Evolutionary conservation across 2,888 invertebrate species (phyloP), one percentile per base, ranked within the genome.

Genomic region (Platerodrilus igneus): DNA sequence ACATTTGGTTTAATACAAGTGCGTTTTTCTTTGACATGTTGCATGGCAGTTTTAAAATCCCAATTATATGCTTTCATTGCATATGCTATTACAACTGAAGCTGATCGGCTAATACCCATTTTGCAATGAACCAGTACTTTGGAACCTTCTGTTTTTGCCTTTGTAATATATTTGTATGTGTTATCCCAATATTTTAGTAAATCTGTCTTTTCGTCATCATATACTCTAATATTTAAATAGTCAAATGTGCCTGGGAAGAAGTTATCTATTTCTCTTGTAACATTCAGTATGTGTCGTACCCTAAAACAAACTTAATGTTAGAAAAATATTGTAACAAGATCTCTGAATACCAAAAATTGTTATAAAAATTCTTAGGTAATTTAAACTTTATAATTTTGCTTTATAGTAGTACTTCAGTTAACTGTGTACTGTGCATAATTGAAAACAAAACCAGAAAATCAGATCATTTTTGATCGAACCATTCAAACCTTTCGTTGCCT

Each of bases 51-150:
- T 45, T 86, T 80, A 59, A 95, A 86, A 59, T 89, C 84, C 93
- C 92, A 93, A 63, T 89, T 87, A 69, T 87, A 88, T 11, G 93
- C 92, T 70, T 97, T 97, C 97, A 99, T 99, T 14, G 93, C 90
- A 71, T 93, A 96, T 0, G 96, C 96, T 59, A 96, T 93, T 15
- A 96, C 97, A 15, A 96, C 96, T 2, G 95, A 95, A 3, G 97
- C 96, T 14, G 97, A 97, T 50, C 97, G 77, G 67, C 95, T 96
- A 45, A 99, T 91, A 14, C 99, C 99, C 94, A 97, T 97, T 73
- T 97, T 97, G 70, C 99, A 99, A 69, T 99, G 97, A 32, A 99
- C 97, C 57, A 99, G 74, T 38, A 95, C 94, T 71, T 93, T 93
- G 39, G 90, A 91, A 37, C 90, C 90, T 59, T 86, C 84, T 57